Base-by-base conservation (phyloP, 2,797 vertebrate genomes). In the Syndactyla subalaris region DNA sequence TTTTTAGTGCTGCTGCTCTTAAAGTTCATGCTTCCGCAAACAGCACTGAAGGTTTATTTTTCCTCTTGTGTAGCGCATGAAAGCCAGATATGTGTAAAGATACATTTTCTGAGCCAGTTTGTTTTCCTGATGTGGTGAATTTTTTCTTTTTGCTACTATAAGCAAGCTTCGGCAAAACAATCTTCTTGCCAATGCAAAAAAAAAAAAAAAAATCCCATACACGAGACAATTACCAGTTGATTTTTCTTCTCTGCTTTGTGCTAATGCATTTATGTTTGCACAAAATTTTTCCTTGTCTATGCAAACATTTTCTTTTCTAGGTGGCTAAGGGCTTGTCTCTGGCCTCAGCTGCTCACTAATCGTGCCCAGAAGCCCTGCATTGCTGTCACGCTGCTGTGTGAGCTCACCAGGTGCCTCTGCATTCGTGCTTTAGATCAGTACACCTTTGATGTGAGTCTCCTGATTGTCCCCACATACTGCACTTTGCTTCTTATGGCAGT, bases 21-120 rank as follows among this genome's bases (percentile, higher is more conserved):
- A 73, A 93, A 96, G 84, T 89, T 96, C 92, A 74, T 6, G 24
- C 72, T 92, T 92, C 86, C 93, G 88, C 81, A 89, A 96, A 95
- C 21, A 1, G 72, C 61, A 87, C 45, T 7, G 12, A 8, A 78
- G 79, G 67, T 61, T 88, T 57, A 19, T 59, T 89, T 92, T 76
- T 55, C 29, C 41, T 78, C 72, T 81, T 70, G 17, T 71, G 52
- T 38, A 79, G 48, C 32, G 41, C 59, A 90, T 67, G 71, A 85
- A 95, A 90, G 77, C 51, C 83, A 95, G 67, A 79, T 63, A 92
- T 34, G 29, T n/a, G 63, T 52, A 85, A 81, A 92, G 82, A 71
- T 49, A 34, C 6, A 26, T 77, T 74, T 89, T 88, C 45, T 32
- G 59, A 93, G 67, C 45, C 55, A 62, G 46, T 84, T 62, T 91